These are phyloP conservation scores for Muscicapa striata DNA, from an alignment of 2,797 vertebrate genomes.

Conservation along the genomic window DNA sequence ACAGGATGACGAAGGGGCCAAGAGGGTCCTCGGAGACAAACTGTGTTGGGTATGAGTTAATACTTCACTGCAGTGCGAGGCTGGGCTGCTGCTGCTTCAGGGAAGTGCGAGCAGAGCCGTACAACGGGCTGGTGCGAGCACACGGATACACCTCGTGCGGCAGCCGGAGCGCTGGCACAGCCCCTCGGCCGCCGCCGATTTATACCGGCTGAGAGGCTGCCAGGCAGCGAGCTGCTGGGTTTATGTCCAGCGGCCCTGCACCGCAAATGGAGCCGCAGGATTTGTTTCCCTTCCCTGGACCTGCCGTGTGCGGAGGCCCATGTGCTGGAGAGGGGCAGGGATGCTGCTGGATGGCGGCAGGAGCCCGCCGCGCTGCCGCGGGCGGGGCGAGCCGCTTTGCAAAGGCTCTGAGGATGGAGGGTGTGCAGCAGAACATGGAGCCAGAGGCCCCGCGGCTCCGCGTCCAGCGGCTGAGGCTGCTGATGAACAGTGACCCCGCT, in stretches of 20 bases:
- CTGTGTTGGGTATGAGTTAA: constrained; percentile 86
- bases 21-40: constrained; percentile 84
- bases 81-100: constrained; percentile 66
- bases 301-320: background rate
- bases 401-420: fast-evolving
- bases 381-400: background rate
- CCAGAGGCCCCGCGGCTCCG: background rate
- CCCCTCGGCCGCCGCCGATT: background rate
- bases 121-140: constrained; percentile 45
- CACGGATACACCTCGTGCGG: background rate
- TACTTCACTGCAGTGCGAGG: constrained; percentile 81
- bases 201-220: background rate
- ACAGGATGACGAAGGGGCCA: constrained; percentile 85
- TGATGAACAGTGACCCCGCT: fast-evolving
- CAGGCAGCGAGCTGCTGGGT: background rate
- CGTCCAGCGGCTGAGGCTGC: fast-evolving
- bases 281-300: background rate
- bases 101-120: constrained; percentile 56
- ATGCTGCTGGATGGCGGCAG: background rate
- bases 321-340: background rate
- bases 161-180: background rate
- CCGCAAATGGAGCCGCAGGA: background rate
- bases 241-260: background rate
- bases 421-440: background rate
- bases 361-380: background rate